These are phyloP conservation scores for Eurystomus glaucurus DNA, from an alignment of 2,797 vertebrate species.

Conservation along the genomic window DNA sequence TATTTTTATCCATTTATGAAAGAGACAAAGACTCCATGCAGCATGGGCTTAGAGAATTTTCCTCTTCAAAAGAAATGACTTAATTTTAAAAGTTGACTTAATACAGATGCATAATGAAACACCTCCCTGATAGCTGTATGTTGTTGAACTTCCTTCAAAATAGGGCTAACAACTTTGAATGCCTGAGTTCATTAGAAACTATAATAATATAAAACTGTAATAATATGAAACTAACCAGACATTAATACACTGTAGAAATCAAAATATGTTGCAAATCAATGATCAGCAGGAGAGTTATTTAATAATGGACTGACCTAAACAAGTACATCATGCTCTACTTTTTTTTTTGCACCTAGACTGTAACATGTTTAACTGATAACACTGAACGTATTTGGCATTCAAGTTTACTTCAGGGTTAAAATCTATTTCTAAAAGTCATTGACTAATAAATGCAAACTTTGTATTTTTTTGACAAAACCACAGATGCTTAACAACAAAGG, in stretches of 20 bases:
- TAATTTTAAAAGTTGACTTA: background rate
- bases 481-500: background rate
- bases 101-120: background rate
- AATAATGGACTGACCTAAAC: background rate
- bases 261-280: background rate
- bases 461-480: background rate
- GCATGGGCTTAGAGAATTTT: background rate
- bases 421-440: background rate
- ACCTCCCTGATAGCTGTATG: accelerated
- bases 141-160: background rate
- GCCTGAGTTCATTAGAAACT: background rate
- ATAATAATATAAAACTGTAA: background rate
- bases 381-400: background rate
- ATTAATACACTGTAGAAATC: background rate
- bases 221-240: background rate
- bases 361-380: background rate
- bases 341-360: background rate
- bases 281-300: background rate
- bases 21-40: background rate
- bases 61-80: background rate
- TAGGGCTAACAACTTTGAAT: background rate
- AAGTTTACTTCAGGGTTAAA: background rate
- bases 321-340: background rate
- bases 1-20: background rate
- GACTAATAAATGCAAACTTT: background rate